Conservation (phyloP, 2,888 invertebrate species). For the Caenorhabditis sp. region DNA sequence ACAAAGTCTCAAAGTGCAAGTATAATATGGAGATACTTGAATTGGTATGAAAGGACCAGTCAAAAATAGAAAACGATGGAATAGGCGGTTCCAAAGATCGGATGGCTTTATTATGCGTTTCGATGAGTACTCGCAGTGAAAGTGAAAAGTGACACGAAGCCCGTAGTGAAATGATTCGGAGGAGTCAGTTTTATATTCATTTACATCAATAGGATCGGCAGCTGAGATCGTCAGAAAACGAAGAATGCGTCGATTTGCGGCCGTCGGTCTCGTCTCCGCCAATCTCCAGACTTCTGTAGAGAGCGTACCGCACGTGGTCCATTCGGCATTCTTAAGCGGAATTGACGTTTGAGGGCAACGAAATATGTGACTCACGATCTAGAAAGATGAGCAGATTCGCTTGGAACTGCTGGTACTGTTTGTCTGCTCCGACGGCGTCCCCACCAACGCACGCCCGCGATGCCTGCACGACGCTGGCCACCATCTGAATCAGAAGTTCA, state of each 20-base stretch:
- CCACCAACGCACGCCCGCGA: constrained; percentile 31
- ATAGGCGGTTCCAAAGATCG: no score
- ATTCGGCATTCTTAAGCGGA: constrained; percentile 46
- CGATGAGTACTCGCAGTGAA: background rate
- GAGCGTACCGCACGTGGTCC: constrained; percentile 29
- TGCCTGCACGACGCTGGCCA: constrained; percentile 33
- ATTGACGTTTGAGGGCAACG: no score
- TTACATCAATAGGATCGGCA: constrained; percentile 47
- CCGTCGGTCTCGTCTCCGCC: constrained; percentile 40
- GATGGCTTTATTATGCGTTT: no score
- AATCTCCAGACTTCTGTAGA: constrained; percentile 43
- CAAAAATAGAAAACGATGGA: background rate
- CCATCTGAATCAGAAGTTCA: constrained; percentile 35
- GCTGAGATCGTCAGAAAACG: constrained; percentile 50
- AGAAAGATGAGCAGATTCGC: constrained; percentile 39
- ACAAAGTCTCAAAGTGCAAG: no score
- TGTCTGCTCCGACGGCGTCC: constrained; percentile 44
- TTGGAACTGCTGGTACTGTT: constrained; percentile 45
- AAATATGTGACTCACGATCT: constrained; percentile 56
- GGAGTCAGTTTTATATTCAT: background rate
- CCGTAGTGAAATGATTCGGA: background rate
- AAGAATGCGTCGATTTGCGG: constrained; percentile 32
- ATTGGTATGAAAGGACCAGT: background rate
- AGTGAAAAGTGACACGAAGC: background rate
- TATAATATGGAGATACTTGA: background rate